These are phyloP conservation scores for Chouioia cunea DNA, from an alignment of 2,888 invertebrate genomes.

Conservation along the genomic window DNA sequence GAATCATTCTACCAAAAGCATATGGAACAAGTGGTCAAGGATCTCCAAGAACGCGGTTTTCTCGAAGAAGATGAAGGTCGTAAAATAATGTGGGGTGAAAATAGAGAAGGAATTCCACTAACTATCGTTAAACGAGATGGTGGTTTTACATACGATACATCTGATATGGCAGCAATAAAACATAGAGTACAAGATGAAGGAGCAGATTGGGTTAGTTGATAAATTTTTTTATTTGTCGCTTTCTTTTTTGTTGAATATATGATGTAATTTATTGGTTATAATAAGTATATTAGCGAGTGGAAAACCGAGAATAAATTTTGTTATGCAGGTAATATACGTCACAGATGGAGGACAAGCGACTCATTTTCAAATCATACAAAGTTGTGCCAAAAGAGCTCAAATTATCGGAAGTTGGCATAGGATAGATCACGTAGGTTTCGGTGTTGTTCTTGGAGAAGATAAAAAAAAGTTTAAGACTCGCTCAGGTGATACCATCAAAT, in stretches of 20 bases:
- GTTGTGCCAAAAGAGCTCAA: constrained; percentile 83
- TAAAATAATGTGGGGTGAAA: constrained; percentile 84
- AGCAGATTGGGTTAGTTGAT: constrained; percentile 79
- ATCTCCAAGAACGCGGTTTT: constrained; percentile 78
- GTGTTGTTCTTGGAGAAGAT: constrained; percentile 97
- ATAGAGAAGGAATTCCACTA: constrained; percentile 82
- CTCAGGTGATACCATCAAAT: constrained; percentile 93
- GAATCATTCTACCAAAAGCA: constrained; percentile 97
- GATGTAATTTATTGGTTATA: too few relatives aligned
- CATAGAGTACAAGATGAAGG: constrained; percentile 88
- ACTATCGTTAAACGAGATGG: constrained; percentile 98
- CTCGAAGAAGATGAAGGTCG: constrained; percentile 86
- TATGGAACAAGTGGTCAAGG: constrained; percentile 85
- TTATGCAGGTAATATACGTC: constrained; percentile 71
- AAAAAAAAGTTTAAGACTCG: constrained; percentile 99
- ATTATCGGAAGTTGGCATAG: constrained; percentile 77
- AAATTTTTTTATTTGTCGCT: background rate
- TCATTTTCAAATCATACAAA: constrained; percentile 82
- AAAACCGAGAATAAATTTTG: too few relatives aligned
- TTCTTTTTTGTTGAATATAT: too few relatives aligned
- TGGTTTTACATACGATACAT: constrained; percentile 97
- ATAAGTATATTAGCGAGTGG: too few relatives aligned
- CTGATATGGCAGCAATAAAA: constrained; percentile 93
- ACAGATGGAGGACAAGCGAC: constrained; percentile 92
- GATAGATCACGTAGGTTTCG: constrained; percentile 94